Percentiles rank a stretch among this genome's conserved stretches.
phyloP scores from a whole-genome alignment of 2,888 invertebrate species.

The Epinotia ramella region DNA sequence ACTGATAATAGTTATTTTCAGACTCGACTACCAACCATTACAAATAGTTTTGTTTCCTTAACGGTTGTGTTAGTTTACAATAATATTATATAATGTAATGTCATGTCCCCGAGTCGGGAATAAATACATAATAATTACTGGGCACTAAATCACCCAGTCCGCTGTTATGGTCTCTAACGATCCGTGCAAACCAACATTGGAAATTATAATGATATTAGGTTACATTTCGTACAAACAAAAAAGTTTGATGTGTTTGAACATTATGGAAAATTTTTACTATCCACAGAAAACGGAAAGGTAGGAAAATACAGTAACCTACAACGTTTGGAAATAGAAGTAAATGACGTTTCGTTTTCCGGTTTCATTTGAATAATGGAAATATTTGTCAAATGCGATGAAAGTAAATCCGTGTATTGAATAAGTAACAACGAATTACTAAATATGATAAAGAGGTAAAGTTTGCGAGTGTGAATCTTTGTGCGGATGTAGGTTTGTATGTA shows the following conservation, averaged over 20 bases:
- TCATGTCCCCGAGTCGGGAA: conserved; percentile 4
- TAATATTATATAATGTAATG: conserved; percentile 21
- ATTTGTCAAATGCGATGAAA: not conserved
- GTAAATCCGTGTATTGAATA: not conserved
- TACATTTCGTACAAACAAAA: conserved; percentile 31
- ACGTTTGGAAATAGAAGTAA: not conserved
- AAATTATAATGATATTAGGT: conserved; percentile 43
- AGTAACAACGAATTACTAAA: too few relatives aligned
- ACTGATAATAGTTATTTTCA: conserved; percentile 11
- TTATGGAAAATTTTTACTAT: not conserved
- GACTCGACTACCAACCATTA: conserved; percentile 14
- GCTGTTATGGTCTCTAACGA: conserved; percentile 41
- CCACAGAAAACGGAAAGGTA: not conserved
- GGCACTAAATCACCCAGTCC: conserved; percentile 32
- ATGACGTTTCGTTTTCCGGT: not conserved
- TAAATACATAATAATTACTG: conserved; percentile 32
- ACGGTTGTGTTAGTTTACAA: conserved; percentile 11
- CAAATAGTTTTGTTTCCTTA: conserved; percentile 13
- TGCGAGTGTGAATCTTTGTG: too few relatives aligned
- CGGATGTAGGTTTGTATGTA: too few relatives aligned
- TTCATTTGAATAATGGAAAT: not conserved
- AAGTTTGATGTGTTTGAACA: conserved; percentile 23
- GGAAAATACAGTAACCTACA: not conserved
- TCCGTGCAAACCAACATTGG: conserved; percentile 35
- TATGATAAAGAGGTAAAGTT: too few relatives aligned